phyloP scores from a whole-genome alignment of 2,888 invertebrate species.

The Ornithoptera alexandrae region DNA sequence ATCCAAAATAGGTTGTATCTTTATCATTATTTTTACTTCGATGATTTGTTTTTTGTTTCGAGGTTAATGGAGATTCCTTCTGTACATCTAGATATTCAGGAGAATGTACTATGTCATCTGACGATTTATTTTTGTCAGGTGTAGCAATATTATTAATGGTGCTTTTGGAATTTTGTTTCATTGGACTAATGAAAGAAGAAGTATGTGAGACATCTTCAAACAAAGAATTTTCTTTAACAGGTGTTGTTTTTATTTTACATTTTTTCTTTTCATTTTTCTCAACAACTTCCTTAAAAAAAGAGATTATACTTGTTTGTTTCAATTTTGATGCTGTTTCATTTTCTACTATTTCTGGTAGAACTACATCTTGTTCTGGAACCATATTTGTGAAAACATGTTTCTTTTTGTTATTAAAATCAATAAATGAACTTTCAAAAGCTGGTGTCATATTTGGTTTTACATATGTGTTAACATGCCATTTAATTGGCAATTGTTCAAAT shows the following conservation, averaged over 20 bases:
- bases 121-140: conserved; percentile 31
- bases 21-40: conserved; percentile 42
- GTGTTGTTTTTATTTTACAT: conserved; percentile 50
- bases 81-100: conserved; percentile 34
- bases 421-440: conserved; percentile 69
- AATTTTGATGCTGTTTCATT: conserved; percentile 44
- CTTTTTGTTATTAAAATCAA: conserved; percentile 55
- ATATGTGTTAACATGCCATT: conserved; percentile 70
- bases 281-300: conserved; percentile 66
- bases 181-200: conserved; percentile 18
- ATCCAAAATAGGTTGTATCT: conserved; percentile 66
- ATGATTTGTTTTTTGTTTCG: conserved; percentile 27
- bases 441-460: conserved; percentile 76
- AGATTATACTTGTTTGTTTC: conserved; percentile 72
- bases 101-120: conserved; percentile 33
- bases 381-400: conserved; percentile 73
- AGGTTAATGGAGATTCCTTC: conserved; percentile 31
- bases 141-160: conserved; percentile 29
- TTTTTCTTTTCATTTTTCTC: conserved; percentile 60
- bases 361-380: conserved; percentile 46
- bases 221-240: conserved; percentile 49
- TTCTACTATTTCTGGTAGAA: conserved; percentile 46
- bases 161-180: conserved; percentile 16
- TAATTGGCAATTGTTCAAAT: conserved; percentile 65
- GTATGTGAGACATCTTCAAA: conserved; percentile 47